A percentile compares a stretch with the other conserved stretches of the same genome.
These are phyloP conservation scores for Prionailurus bengalensis DNA, from an alignment of 2,113 vertebrate species.

Conservation along the genomic window DNA sequence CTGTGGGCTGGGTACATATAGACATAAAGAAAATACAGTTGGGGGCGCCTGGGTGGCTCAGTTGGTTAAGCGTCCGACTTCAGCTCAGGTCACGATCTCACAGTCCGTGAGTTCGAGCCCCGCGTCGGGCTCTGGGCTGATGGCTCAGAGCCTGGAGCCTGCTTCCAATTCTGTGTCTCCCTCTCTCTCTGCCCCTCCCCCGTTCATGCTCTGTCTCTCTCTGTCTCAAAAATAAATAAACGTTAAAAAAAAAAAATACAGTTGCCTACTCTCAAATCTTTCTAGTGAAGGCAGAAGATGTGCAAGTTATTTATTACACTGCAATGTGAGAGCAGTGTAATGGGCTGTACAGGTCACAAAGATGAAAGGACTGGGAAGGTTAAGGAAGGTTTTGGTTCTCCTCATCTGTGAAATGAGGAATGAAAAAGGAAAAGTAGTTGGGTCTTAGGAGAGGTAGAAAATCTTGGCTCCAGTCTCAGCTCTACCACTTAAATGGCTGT, in stretches of 20 bases:
- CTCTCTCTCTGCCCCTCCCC: too few species aligned
- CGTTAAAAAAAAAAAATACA: not conserved
- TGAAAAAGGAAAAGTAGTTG: not conserved
- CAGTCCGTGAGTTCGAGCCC: too few species aligned
- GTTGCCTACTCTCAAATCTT: not conserved
- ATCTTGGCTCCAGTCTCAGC: not conserved
- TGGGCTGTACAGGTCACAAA: not conserved
- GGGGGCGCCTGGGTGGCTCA: too few species aligned
- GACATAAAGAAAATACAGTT: conserved; percentile 17
- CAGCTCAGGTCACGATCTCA: too few species aligned
- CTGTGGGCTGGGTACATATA: not conserved
- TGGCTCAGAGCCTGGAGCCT: too few species aligned
- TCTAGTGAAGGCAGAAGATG: not conserved
- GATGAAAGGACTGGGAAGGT: not conserved
- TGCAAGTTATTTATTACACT: conserved; percentile 43
- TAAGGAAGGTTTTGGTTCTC: conserved; percentile 31
- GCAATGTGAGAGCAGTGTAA: conserved; percentile 37
- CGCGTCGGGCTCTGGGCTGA: too few species aligned
- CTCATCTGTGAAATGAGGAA: not conserved
- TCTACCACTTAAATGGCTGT: not conserved
- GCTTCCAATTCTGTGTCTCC: too few species aligned
- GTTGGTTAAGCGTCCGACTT: too few species aligned
- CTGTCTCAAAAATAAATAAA: too few species aligned
- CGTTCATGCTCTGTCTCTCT: too few species aligned
- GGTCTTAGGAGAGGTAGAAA: conserved; percentile 17